phyloP scores from a whole-genome alignment of 2,113 vertebrate species.

The Seriola rivoliana region DNA sequence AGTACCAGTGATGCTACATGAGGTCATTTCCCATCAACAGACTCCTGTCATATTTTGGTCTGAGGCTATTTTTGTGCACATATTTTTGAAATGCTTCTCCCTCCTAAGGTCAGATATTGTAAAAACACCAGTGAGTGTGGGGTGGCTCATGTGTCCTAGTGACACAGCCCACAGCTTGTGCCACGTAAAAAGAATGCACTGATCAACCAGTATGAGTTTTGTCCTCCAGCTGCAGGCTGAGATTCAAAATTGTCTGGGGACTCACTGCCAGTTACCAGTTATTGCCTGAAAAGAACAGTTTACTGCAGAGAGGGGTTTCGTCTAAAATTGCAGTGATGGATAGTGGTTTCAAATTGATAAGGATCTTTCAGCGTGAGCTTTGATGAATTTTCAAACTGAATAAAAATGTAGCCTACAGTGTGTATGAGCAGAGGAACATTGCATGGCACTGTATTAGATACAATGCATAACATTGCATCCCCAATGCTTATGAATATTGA shows the following conservation, averaged over 20 bases:
- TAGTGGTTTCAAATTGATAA: conserved; percentile 72
- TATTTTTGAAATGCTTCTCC: conserved; percentile 9
- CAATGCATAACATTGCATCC: conserved; percentile 25
- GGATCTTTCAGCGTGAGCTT: conserved; percentile 62
- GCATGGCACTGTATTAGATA: conserved; percentile 28
- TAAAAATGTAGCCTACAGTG: conserved; percentile 45
- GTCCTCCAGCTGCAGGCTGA: conserved; percentile 76
- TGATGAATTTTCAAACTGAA: conserved; percentile 69
- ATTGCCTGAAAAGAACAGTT: conserved; percentile 77
- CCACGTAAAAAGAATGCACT: conserved; percentile 58
- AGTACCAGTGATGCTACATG: conserved; percentile 17
- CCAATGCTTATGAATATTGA: conserved; percentile 61
- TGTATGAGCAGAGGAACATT: conserved; percentile 10
- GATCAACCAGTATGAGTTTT: conserved; percentile 67
- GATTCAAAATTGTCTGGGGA: conserved; percentile 74
- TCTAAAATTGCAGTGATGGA: conserved; percentile 74
- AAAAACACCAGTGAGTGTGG: conserved; percentile 32
- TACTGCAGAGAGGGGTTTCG: conserved; percentile 58
- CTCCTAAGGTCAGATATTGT: conserved; percentile 38
- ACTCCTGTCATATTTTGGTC: conserved; percentile 21
- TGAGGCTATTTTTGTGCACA: conserved; percentile 3
- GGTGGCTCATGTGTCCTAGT: conserved; percentile 51
- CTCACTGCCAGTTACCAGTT: conserved; percentile 70
- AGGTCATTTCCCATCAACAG: conserved; percentile 34
- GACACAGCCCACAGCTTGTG: conserved; percentile 56